phyloP scores from a whole-genome alignment of 2,113 vertebrate species.

The Spea bombifrons region DNA sequence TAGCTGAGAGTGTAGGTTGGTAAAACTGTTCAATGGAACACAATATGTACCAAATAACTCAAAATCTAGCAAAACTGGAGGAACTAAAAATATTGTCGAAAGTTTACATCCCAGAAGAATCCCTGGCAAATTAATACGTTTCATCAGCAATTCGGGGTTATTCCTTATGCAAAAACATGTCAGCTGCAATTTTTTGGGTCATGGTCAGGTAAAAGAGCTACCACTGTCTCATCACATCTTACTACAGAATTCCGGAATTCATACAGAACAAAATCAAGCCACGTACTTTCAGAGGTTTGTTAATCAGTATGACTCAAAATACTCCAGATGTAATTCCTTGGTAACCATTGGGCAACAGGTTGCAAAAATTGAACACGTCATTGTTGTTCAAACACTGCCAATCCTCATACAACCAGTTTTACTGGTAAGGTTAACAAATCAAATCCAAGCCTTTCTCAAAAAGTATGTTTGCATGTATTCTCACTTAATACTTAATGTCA shows the following conservation, averaged over 20 bases:
- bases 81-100: too few species aligned
- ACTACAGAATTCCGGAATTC: neutral
- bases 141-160: too few species aligned
- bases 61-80: too few species aligned
- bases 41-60: too few species aligned
- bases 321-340: neutral
- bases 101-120: too few species aligned
- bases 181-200: neutral
- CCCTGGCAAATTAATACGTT: too few species aligned
- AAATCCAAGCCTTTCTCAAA: neutral
- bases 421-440: conserved; percentile 1
- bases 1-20: neutral
- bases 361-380: neutral
- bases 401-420: neutral
- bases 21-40: too few species aligned
- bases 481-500: neutral
- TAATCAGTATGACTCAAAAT: neutral
- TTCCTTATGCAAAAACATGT: neutral
- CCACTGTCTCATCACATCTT: neutral
- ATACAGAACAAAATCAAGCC: neutral
- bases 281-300: neutral
- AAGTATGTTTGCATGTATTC: neutral
- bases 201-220: neutral
- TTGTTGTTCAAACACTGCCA: neutral
- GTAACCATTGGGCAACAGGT: neutral